phyloP scores from a whole-genome alignment of 2,888 invertebrate species.

The Hemistola chrysoprasaria region DNA sequence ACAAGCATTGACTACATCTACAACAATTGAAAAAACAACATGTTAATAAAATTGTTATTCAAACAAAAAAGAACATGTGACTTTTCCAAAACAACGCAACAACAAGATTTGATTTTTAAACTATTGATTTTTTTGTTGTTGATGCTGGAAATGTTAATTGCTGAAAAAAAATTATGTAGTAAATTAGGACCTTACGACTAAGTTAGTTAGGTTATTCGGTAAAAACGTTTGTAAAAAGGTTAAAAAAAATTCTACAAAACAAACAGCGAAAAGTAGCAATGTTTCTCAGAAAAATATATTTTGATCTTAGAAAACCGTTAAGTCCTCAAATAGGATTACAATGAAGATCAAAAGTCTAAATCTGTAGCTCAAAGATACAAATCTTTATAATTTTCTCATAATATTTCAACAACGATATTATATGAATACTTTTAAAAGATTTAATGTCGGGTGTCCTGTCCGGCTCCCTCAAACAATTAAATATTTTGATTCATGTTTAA shows the following conservation, averaged over 20 bases:
- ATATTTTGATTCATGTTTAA: constrained; percentile 29
- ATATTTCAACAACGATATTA: constrained; percentile 42
- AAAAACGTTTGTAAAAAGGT: neutral
- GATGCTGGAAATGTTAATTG: no score
- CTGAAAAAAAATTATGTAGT: no score
- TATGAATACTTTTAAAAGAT: constrained; percentile 55
- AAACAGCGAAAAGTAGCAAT: neutral
- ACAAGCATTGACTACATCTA: constrained; percentile 95
- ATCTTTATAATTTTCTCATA: constrained; percentile 8
- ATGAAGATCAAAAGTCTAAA: constrained; percentile 31
- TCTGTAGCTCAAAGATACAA: constrained; percentile 26
- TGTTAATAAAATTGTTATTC: constrained; percentile 22
- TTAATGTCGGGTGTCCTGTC: constrained; percentile 41
- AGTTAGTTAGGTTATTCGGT: constrained; percentile 4
- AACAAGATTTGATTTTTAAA: no score
- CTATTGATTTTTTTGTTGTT: no score
- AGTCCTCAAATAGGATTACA: constrained; percentile 46
- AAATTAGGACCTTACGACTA: constrained; percentile 3
- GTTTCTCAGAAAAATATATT: no score
- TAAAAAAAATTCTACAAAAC: neutral
- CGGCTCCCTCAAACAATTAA: constrained; percentile 27
- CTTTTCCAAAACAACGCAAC: no score
- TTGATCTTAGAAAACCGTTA: constrained; percentile 29
- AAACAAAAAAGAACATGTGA: constrained; percentile 18
- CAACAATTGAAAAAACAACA: constrained; percentile 82